Evolutionary conservation across 1,140 invertebrate species (phyloP).

Genomic region (Metaphire vulgaris): DNA sequence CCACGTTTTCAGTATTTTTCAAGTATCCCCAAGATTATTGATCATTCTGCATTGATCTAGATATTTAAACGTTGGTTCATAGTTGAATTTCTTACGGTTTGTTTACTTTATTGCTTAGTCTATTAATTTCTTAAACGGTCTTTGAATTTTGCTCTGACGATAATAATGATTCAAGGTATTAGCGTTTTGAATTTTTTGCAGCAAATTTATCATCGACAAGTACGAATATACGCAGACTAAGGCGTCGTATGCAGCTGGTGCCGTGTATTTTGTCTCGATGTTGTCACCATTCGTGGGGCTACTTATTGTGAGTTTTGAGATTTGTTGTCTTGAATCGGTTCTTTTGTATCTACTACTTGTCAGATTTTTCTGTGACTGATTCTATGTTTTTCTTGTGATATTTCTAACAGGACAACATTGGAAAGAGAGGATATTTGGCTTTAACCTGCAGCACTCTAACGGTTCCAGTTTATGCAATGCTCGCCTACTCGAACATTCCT

Average conservation of each 20-base stretch:
- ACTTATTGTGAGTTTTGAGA: slow-evolving; percentile 51
- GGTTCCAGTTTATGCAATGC: slow-evolving; percentile 51
- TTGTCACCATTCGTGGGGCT: slow-evolving; percentile 52
- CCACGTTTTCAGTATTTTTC: no score
- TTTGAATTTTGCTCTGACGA: no score
- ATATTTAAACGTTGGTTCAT: not conserved
- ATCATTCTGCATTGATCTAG: not conserved
- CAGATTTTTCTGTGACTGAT: no score
- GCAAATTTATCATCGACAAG: slow-evolving; percentile 51
- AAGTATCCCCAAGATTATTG: no score
- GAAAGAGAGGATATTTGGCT: slow-evolving; percentile 48
- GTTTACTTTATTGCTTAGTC: not conserved
- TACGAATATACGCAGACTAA: slow-evolving; percentile 39
- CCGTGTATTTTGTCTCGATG: slow-evolving; percentile 52
- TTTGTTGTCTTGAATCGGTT: no score
- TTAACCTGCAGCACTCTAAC: slow-evolving; percentile 46
- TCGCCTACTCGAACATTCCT: slow-evolving; percentile 48
- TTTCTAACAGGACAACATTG: slow-evolving; percentile 50
- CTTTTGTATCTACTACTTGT: no score
- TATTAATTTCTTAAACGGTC: not conserved
- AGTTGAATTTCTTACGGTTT: not conserved
- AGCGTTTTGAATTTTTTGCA: no score
- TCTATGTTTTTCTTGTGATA: slow-evolving; percentile 5
- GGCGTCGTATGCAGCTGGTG: slow-evolving; percentile 50
- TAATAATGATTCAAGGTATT: no score